phyloP scores from a whole-genome alignment of 2,888 invertebrate genomes.

The Phlogophora meticulosa region DNA sequence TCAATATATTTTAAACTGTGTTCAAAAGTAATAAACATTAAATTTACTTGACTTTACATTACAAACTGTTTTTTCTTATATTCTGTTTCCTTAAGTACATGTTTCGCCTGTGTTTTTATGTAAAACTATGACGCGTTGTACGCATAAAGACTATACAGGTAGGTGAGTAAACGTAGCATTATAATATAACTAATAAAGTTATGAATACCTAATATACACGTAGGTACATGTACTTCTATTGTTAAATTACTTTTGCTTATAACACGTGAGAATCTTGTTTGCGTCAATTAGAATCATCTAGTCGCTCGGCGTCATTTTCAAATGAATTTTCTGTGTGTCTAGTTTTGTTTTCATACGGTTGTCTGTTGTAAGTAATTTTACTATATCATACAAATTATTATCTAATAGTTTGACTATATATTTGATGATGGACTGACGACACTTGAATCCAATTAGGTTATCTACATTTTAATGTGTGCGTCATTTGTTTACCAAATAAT shows the following conservation, averaged over 20 bases:
- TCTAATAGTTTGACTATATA: constrained; percentile 2
- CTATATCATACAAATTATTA: constrained; percentile 22
- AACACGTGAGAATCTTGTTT: constrained; percentile 41
- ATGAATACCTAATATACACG: constrained; percentile 16
- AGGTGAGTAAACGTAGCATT: constrained; percentile 15
- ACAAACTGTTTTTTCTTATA: constrained; percentile 2
- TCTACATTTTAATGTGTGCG: neutral
- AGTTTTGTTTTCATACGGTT: constrained; percentile 2
- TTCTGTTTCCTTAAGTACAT: constrained; percentile 29
- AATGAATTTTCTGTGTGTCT: constrained; percentile 30
- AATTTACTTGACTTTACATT: too few species aligned
- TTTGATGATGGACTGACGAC: constrained; percentile 5
- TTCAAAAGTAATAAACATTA: too few species aligned
- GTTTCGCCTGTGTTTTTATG: constrained; percentile 23
- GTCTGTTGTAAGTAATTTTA: constrained; percentile 10
- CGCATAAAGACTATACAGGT: constrained; percentile 1
- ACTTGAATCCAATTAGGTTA: neutral
- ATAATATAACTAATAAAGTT: constrained; percentile 18
- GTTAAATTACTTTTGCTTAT: constrained; percentile 18
- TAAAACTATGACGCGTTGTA: neutral
- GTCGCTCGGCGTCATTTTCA: constrained; percentile 41
- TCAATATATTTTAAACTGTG: too few species aligned
- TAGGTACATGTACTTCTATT: constrained; percentile 35
- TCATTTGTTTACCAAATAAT: constrained; percentile 32
- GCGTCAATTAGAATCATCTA: constrained; percentile 42